Percentiles rank a stretch among this genome's conserved stretches.
Conservation (phyloP, 1,140 invertebrate genomes). For the Papilio xuthus region DNA sequence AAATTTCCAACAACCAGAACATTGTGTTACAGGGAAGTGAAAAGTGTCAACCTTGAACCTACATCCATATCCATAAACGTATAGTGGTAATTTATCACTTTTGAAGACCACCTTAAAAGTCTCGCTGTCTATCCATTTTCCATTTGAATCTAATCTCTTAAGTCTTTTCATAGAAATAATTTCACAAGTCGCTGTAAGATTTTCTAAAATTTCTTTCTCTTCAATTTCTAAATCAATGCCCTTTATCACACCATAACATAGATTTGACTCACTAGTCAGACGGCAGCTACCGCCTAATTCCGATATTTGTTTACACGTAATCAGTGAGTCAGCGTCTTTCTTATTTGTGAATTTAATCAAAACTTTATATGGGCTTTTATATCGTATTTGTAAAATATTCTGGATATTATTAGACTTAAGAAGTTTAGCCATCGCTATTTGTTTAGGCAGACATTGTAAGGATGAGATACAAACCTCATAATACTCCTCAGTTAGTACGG, state of each 20-base stretch:
- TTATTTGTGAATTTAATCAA: conserved; percentile 40
- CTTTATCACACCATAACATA: conserved; percentile 44
- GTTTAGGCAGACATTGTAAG: conserved; percentile 46
- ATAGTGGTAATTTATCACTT: conserved; percentile 42
- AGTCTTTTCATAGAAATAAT: conserved; percentile 44
- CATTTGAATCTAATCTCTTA: conserved; percentile 39
- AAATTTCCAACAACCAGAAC: conserved; percentile 47
- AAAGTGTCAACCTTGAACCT: conserved; percentile 43
- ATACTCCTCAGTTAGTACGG: not conserved
- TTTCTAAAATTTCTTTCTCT: conserved; percentile 42
- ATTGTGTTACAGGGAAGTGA: conserved; percentile 47
- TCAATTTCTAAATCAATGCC: conserved; percentile 43
- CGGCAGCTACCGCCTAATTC: conserved; percentile 44
- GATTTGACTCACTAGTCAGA: conserved; percentile 35
- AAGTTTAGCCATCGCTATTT: conserved; percentile 49
- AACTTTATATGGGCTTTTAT: conserved; percentile 45
- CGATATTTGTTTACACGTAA: conserved; percentile 42
- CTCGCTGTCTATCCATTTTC: conserved; percentile 45
- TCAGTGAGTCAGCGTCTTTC: conserved; percentile 42
- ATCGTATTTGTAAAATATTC: conserved; percentile 46
- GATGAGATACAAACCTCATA: conserved; percentile 44
- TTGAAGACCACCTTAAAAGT: conserved; percentile 46
- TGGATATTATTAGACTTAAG: conserved; percentile 44
- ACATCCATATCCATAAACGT: conserved; percentile 44
- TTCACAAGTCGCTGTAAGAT: conserved; percentile 35